Percentiles rank a stretch among this genome's conserved stretches.
Conservation (phyloP, 2,797 vertebrate genomes). For the Protosalanx chinensis region DNA sequence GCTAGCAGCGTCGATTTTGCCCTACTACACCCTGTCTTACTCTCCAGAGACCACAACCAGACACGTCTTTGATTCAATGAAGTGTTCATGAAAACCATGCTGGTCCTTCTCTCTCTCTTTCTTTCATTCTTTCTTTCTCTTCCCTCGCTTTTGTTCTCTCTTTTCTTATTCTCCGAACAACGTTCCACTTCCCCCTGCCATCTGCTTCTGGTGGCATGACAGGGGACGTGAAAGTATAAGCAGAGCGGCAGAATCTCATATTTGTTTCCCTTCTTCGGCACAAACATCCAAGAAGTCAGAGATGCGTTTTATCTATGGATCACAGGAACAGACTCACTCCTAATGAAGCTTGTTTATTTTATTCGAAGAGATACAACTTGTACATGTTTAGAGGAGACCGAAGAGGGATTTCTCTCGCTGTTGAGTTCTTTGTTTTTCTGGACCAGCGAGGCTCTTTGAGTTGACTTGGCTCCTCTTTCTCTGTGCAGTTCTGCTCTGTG, state of each 20-base stretch:
- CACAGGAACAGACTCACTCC: no score
- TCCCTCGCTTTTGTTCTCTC: constrained; percentile 4
- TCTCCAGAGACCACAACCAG: constrained; percentile 1
- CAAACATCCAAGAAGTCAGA: constrained; percentile 35
- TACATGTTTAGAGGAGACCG: not conserved
- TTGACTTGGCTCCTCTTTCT: not conserved
- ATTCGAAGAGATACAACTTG: not conserved
- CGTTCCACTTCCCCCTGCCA: constrained; percentile 23
- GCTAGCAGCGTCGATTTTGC: constrained; percentile 5
- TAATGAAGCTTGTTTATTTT: not conserved
- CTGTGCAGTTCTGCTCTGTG: not conserved
- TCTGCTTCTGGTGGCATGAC: constrained; percentile 15
- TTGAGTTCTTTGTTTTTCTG: constrained; percentile 2
- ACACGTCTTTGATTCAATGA: constrained; percentile 6
- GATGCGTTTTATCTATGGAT: constrained; percentile 5
- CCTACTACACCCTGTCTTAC: constrained; percentile 2
- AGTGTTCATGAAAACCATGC: not conserved
- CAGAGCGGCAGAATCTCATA: constrained; percentile 8
- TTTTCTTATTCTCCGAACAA: constrained; percentile 11
- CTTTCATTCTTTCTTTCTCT: constrained; percentile 17
- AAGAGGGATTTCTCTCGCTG: not conserved
- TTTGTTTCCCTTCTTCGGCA: constrained; percentile 29
- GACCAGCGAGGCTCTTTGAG: not conserved
- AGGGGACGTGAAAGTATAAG: constrained; percentile 2
- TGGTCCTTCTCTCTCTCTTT: constrained; percentile 3